Evolutionary conservation across 2,113 vertebrate genomes (phyloP).

Genomic region (Rutilus rutilus): DNA sequence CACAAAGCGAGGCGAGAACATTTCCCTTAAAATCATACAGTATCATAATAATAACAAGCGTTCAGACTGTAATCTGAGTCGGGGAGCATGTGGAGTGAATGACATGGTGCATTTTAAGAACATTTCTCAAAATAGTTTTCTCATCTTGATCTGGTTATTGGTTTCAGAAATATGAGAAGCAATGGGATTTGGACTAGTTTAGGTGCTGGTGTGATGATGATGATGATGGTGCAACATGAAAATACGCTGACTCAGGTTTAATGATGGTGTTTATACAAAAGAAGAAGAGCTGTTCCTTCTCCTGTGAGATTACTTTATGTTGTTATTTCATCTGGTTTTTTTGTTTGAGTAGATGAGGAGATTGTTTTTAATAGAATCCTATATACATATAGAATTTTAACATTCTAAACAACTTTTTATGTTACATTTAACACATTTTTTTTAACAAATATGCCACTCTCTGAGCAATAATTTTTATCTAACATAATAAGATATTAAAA

Average conservation of each 20-base stretch:
- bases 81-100: background rate
- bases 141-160: background rate
- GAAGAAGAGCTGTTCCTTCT: no score
- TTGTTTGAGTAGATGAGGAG: no score
- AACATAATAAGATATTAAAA: no score
- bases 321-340: no score
- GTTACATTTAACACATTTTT: no score
- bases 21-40: background rate
- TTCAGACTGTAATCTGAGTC: background rate
- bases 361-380: no score
- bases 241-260: background rate
- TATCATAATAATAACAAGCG: background rate
- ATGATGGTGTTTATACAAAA: background rate
- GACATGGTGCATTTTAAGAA: background rate
- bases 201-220: background rate
- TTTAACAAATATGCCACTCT: no score
- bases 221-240: background rate
- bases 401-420: no score
- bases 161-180: background rate
- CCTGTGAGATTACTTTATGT: no score
- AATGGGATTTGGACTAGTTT: background rate
- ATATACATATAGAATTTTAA: no score
- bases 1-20: background rate
- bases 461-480: no score
- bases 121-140: background rate